Conservation (phyloP, 2,888 invertebrate species). For the Galeopsomyia nigrocyanea region DNA sequence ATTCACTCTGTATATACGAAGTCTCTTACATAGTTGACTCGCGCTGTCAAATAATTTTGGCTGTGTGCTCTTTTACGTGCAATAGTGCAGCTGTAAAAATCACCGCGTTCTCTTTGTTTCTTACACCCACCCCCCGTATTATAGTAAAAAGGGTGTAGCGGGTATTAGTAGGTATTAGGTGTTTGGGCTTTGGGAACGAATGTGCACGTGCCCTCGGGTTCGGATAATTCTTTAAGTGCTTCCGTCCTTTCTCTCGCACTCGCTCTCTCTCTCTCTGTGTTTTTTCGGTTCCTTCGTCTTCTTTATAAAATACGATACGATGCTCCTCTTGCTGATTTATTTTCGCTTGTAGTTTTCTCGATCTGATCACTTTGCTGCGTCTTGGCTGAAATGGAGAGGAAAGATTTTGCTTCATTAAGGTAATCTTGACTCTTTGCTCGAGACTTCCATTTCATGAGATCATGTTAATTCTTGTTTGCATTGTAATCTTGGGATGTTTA, state of each 20-base stretch:
- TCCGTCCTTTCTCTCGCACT: slow-evolving; percentile 57
- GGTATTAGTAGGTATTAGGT: slow-evolving; percentile 68
- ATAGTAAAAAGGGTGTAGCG: slow-evolving; percentile 67
- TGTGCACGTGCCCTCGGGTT: slow-evolving; percentile 65
- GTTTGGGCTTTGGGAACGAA: slow-evolving; percentile 66
- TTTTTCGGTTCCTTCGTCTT: slow-evolving; percentile 14
- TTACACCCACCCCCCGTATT: slow-evolving; percentile 43
- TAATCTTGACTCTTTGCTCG: slow-evolving; percentile 29
- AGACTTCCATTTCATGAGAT: slow-evolving; percentile 27
- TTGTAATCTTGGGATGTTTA: slow-evolving; percentile 35
- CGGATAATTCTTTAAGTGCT: slow-evolving; percentile 70
- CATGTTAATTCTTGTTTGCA: slow-evolving; percentile 31
- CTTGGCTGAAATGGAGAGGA: too few relatives aligned
- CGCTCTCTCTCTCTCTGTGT: too few relatives aligned
- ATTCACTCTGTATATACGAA: too few relatives aligned
- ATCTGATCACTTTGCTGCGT: not conserved
- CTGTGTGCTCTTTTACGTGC: too few relatives aligned
- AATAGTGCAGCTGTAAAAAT: not conserved
- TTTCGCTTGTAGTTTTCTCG: not conserved
- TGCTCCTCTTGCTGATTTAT: slow-evolving; percentile 6
- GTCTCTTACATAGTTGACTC: too few relatives aligned
- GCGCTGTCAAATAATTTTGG: too few relatives aligned
- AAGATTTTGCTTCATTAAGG: slow-evolving; percentile 28
- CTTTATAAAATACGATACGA: slow-evolving; percentile 30
- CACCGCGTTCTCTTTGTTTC: not conserved